Evolutionary conservation across 2,888 invertebrate genomes (phyloP), one percentile per base, ranked within the genome.

Genomic region (Malacosoma neustria): DNA sequence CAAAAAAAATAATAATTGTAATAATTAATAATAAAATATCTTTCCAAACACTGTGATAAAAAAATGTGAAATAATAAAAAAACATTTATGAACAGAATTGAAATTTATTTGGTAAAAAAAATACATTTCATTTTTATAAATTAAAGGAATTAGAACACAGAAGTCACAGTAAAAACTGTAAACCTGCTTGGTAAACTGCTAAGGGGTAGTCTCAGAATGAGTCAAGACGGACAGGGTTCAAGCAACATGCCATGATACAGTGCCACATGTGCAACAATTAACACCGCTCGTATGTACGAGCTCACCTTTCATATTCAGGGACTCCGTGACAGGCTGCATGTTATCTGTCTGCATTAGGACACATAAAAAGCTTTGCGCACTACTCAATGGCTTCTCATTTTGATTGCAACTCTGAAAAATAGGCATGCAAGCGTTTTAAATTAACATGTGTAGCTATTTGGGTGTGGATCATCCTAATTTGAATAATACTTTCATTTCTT

Each of bases 281-380:
- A 54, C 48, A 55, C 44, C 35, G 63, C 65, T 58, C 63, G 61
- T 48, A 57, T 53, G 54, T 49, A 64, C 73, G 69, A 72, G 74
- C 75, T 81, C 82, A 84, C 82, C 82, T 82, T 81, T 82, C 71
- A 62, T 65, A 65, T 67, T 71, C 61, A 77, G 64, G 54, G 79
- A 69, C 72, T 82, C 82, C 70, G 70, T 58, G 52, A 72, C 53
- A 59, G 60, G 61, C 72, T 76, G 80, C 75, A 72, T 76, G 50
- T 62, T 67, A 51, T 59, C 60, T 59, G 71, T 64, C 72, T 69
- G 76, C 79, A 79, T 80, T 72, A 70, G 64, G 62, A 71, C 59
- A 80, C 72, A 80, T 65, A 74, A 74, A 81, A 82, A 81, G 79
- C 74, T 66, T 72, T 68, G 58, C 42, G 33, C 52, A 72, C 80